Evolutionary conservation across 2,888 invertebrate genomes (phyloP).

Genomic region (Taenaris catops): DNA sequence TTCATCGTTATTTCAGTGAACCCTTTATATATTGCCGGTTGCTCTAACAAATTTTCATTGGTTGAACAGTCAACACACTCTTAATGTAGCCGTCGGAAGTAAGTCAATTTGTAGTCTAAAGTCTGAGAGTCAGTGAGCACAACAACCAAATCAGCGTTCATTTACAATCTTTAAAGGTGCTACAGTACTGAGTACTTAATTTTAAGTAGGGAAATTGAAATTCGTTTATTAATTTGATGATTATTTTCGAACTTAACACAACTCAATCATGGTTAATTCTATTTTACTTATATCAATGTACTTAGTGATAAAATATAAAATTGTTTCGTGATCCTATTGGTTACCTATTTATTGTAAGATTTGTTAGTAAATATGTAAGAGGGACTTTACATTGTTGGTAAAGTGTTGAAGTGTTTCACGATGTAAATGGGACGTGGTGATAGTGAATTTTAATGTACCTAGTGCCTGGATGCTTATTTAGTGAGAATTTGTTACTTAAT

Average conservation of each 20-base stretch:
- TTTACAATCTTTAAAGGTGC: conserved; percentile 34
- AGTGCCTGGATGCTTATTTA: conserved; percentile 41
- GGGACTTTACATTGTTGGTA: conserved; percentile 16
- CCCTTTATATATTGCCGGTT: no score
- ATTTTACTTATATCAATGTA: conserved; percentile 8
- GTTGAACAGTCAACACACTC: no score
- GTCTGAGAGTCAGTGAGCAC: no score
- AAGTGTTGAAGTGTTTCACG: conserved; percentile 12
- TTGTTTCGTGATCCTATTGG: conserved; percentile 17
- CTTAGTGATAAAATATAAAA: conserved; percentile 5
- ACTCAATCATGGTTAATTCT: conserved; percentile 14
- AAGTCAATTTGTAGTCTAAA: no score
- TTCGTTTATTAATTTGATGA: conserved; percentile 13
- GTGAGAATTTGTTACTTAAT: conserved; percentile 42
- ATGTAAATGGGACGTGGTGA: conserved; percentile 35
- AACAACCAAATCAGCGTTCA: conserved; percentile 2
- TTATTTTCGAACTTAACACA: conserved; percentile 10
- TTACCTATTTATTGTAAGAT: conserved; percentile 16
- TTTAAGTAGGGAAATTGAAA: conserved; percentile 33
- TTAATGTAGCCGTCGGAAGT: no score
- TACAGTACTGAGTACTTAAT: conserved; percentile 42
- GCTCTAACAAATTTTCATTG: no score
- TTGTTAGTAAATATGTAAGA: conserved; percentile 6
- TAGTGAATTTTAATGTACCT: conserved; percentile 39
- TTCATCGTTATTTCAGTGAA: no score